Conservation (phyloP, 2,797 vertebrate species). For the Sarcoramphus papa region DNA sequence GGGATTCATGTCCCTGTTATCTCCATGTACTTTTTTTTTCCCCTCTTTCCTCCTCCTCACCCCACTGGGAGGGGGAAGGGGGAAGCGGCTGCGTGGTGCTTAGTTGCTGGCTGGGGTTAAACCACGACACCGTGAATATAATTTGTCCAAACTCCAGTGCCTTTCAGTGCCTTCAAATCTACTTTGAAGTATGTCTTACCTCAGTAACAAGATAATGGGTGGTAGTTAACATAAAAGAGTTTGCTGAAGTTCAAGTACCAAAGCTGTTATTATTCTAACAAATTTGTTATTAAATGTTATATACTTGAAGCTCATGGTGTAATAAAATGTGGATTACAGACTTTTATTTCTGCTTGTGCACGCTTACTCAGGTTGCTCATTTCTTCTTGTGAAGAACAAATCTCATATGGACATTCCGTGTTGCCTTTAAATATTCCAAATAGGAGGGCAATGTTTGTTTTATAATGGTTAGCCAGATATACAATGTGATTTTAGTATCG, state of each 20-base stretch:
- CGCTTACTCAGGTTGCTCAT: not conserved
- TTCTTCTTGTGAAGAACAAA: not conserved
- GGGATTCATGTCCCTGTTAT: not conserved
- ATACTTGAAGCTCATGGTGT: not conserved
- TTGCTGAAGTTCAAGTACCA: not conserved
- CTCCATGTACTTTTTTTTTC: no score
- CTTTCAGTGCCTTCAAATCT: not conserved
- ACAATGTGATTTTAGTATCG: not conserved
- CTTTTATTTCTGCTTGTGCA: not conserved
- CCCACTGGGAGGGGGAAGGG: no score
- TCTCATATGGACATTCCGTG: not conserved
- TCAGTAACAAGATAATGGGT: not conserved
- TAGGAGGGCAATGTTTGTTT: not conserved
- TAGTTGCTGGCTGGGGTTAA: no score
- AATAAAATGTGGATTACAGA: not conserved
- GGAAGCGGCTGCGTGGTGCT: no score
- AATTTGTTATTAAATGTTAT: not conserved
- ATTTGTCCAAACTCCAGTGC: not conserved
- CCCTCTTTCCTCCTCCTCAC: no score
- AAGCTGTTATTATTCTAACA: not conserved
- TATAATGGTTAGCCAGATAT: not conserved
- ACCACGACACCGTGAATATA: not conserved
- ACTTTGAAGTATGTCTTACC: not conserved
- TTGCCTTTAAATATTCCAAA: not conserved
- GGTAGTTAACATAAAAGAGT: not conserved